Evolutionary conservation across 2,113 vertebrate species (phyloP).

Genomic region (Cnemophilus loriae): DNA sequence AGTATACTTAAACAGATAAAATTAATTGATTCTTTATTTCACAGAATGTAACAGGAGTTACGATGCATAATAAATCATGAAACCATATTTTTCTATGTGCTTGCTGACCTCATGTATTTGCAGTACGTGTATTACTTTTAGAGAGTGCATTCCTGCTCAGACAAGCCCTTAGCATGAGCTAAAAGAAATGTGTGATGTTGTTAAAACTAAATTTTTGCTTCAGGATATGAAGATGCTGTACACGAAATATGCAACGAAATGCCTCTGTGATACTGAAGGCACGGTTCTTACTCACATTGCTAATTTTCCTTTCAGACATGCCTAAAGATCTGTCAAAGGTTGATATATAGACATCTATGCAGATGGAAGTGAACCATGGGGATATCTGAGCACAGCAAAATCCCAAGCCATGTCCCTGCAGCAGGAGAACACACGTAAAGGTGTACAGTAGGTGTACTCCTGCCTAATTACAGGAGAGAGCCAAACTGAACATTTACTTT

Average conservation of each 20-base stretch:
- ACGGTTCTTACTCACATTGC: neutral
- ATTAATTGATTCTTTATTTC: neutral
- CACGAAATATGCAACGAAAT: neutral
- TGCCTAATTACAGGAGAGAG: neutral
- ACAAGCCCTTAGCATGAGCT: neutral
- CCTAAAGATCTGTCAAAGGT: neutral
- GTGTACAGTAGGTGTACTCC: neutral
- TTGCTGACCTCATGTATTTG: neutral
- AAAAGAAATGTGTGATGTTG: neutral
- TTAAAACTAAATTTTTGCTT: neutral
- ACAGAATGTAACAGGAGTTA: neutral
- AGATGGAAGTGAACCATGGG: neutral
- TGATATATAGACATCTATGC: rapidly evolving
- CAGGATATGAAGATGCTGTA: neutral
- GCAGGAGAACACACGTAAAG: rapidly evolving
- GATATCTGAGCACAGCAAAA: neutral
- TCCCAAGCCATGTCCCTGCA: neutral
- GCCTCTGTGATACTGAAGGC: neutral
- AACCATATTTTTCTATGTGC: neutral
- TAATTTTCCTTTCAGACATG: neutral
- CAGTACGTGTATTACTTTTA: neutral
- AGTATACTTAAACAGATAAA: neutral
- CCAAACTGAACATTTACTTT: rapidly evolving
- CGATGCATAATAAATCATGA: neutral
- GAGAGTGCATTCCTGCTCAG: neutral